Evolutionary conservation across 2,888 invertebrate genomes (phyloP).

Genomic region (Pseudanteris insignis): DNA sequence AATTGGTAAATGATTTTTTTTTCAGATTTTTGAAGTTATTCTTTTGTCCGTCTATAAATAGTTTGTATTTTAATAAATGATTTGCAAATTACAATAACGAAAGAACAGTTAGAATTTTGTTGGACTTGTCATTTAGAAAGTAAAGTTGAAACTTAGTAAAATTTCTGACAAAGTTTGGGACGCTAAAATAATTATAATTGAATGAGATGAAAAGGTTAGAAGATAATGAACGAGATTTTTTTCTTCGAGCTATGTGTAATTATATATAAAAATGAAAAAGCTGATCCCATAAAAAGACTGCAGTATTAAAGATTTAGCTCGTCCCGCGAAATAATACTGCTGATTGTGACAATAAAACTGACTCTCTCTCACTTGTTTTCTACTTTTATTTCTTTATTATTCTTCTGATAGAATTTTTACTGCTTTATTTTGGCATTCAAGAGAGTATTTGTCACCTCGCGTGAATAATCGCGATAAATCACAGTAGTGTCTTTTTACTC

Average conservation of each 20-base stretch:
- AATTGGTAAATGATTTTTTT: too few species aligned
- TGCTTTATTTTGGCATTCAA: slow-evolving; percentile 57
- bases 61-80: too few species aligned
- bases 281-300: slow-evolving; percentile 27
- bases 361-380: slow-evolving; percentile 1
- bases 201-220: background rate
- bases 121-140: too few species aligned
- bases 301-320: slow-evolving; percentile 27
- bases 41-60: too few species aligned
- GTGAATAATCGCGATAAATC: slow-evolving; percentile 47
- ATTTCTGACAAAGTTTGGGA: too few species aligned
- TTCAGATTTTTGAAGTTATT: too few species aligned
- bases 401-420: slow-evolving; percentile 7
- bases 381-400: too few species aligned
- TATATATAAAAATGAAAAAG: slow-evolving; percentile 42
- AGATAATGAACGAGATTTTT: slow-evolving; percentile 1
- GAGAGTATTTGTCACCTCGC: slow-evolving; percentile 56
- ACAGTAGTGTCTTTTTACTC: slow-evolving; percentile 40
- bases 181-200: too few species aligned
- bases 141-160: too few species aligned
- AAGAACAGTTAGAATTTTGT: too few species aligned
- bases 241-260: slow-evolving; percentile 16
- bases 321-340: slow-evolving; percentile 42
- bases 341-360: slow-evolving; percentile 31
- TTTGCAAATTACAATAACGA: too few species aligned